A percentile compares a stretch with the other conserved stretches of the same genome.
Conservation (phyloP, 2,797 vertebrate species). For the Trematomus bernacchii region DNA sequence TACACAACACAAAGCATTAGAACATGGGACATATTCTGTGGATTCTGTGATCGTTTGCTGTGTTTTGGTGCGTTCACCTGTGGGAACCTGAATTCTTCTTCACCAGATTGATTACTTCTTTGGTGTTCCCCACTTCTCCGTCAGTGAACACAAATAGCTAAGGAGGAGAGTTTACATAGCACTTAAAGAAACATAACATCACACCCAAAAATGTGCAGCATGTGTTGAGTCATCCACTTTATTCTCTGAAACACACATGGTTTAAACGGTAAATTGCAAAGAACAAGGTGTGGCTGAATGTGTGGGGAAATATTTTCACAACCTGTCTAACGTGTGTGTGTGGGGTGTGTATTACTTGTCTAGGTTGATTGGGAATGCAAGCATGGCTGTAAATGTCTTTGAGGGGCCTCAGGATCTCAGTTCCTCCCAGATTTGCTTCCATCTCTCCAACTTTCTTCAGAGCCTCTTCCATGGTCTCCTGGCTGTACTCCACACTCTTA, state of each 20-base stretch:
- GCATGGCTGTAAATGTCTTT: conserved; percentile 68
- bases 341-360: conserved; percentile 65
- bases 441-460: conserved; percentile 67
- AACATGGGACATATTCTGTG: background rate
- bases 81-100: conserved; percentile 73
- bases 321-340: background rate
- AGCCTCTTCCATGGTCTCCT: conserved; percentile 81
- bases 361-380: conserved; percentile 67
- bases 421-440: conserved; percentile 67
- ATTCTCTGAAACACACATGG: background rate
- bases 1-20: conserved; percentile 55
- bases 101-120: conserved; percentile 77
- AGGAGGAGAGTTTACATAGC: conserved; percentile 13
- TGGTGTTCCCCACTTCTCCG: conserved; percentile 82
- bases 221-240: background rate
- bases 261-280: background rate
- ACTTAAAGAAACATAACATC: background rate
- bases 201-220: background rate
- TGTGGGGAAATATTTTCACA: background rate
- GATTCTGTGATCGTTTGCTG: too few relatives aligned
- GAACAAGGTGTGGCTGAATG: conserved; percentile 1
- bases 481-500: conserved; percentile 83
- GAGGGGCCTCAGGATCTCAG: conserved; percentile 60
- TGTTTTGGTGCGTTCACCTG: conserved; percentile 70
- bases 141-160: conserved; percentile 88